These are phyloP conservation scores for Holcopasites calliopsidis DNA, from an alignment of 1,140 invertebrate genomes.

Conservation along the genomic window DNA sequence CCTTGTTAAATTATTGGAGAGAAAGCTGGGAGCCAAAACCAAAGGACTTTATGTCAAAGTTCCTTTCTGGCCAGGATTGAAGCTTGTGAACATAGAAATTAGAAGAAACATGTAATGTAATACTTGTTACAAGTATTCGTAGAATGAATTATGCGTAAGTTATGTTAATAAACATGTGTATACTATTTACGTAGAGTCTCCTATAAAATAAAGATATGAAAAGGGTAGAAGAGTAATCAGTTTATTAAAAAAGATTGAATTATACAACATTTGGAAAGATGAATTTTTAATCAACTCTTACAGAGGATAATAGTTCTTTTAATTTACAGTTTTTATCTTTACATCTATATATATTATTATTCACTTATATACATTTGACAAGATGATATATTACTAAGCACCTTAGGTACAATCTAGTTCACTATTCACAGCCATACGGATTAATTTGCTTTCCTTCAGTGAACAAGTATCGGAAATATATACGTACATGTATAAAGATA, in stretches of 20 bases:
- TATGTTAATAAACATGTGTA: background rate
- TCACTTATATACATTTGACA: slow-evolving; percentile 77
- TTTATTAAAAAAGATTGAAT: slow-evolving; percentile 50
- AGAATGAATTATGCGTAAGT: background rate
- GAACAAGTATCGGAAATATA: slow-evolving; percentile 72
- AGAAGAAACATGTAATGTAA: slow-evolving; percentile 6
- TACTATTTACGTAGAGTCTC: no score
- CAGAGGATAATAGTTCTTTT: slow-evolving; percentile 68
- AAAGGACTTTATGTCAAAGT: slow-evolving; percentile 96
- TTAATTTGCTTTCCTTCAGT: slow-evolving; percentile 79
- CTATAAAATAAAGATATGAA: slow-evolving; percentile 30
- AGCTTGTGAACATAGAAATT: background rate
- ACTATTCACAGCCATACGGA: slow-evolving; percentile 80
- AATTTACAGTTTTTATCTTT: slow-evolving; percentile 73
- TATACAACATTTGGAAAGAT: slow-evolving; percentile 56
- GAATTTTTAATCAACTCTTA: slow-evolving; percentile 66
- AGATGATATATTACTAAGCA: slow-evolving; percentile 78
- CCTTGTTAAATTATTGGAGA: slow-evolving; percentile 93
- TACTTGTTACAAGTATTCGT: background rate
- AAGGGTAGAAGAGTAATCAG: background rate
- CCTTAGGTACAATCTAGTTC: slow-evolving; percentile 80
- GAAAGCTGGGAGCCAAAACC: slow-evolving; percentile 92
- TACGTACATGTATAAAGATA: slow-evolving; percentile 53
- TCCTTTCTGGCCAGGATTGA: slow-evolving; percentile 85
- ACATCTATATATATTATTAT: slow-evolving; percentile 77